A percentile compares a stretch with the other conserved stretches of the same genome.
phyloP scores from a whole-genome alignment of 2,113 vertebrate genomes.

The Myiozetetes cayanensis region DNA sequence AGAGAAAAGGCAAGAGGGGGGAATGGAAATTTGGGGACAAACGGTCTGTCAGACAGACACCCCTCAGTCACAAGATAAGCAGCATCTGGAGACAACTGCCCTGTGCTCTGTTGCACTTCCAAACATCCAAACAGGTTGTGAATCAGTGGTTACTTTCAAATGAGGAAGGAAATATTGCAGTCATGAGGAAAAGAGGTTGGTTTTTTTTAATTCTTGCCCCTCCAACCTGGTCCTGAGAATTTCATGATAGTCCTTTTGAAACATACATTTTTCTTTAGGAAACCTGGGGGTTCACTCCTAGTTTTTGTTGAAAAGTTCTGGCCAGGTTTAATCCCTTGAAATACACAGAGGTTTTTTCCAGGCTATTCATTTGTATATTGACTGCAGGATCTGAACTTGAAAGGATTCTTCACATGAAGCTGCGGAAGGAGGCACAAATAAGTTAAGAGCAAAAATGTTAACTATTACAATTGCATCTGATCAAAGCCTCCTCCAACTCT shows the following conservation, averaged over 20 bases:
- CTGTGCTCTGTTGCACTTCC: background rate
- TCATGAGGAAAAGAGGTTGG: background rate
- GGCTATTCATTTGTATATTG: fast-evolving
- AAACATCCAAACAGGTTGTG: background rate
- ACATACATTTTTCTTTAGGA: background rate
- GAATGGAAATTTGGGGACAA: background rate
- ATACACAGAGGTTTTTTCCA: background rate
- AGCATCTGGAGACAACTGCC: background rate
- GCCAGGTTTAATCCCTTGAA: background rate
- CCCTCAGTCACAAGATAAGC: background rate
- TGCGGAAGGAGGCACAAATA: background rate
- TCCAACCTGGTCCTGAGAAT: background rate
- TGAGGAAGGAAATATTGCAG: background rate
- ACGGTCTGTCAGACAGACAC: background rate
- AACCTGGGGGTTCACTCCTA: fast-evolving
- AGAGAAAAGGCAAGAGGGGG: background rate
- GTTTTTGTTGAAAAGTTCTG: background rate
- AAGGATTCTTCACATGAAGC: background rate
- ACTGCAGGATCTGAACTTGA: background rate
- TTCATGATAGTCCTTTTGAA: background rate
- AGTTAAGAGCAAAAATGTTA: background rate
- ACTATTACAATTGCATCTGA: background rate
- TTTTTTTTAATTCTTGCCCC: background rate
- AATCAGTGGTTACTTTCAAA: background rate
- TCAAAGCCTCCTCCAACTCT: background rate